phyloP scores from a whole-genome alignment of 2,888 invertebrate genomes.

The Nebria brevicollis region DNA sequence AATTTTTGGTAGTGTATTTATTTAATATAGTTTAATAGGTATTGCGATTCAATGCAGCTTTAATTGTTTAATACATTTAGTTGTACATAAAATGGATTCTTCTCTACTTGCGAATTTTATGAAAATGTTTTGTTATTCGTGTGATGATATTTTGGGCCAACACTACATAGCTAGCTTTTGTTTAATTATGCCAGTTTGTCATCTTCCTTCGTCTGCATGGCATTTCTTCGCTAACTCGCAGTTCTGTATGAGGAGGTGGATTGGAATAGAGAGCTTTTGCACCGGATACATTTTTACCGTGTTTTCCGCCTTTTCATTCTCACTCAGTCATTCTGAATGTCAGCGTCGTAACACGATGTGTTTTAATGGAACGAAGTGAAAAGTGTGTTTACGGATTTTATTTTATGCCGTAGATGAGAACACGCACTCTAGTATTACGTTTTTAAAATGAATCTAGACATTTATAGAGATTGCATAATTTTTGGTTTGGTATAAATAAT shows the following conservation, averaged over 20 bases:
- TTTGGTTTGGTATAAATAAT: too few species aligned
- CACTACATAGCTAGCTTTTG: conserved; percentile 30
- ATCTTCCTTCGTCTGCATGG: conserved; percentile 37
- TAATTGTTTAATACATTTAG: too few species aligned
- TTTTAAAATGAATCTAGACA: too few species aligned
- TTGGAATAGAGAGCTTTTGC: not conserved
- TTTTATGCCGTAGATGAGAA: not conserved
- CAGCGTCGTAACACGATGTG: not conserved
- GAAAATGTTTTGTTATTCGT: not conserved
- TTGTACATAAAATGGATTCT: too few species aligned
- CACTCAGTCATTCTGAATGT: not conserved
- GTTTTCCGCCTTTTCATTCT: conserved; percentile 41
- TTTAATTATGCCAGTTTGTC: conserved; percentile 47
- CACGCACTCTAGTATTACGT: not conserved
- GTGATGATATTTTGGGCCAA: conserved; percentile 4
- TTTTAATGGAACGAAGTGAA: not conserved
- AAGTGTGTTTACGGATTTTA: not conserved
- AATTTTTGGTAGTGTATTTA: too few species aligned
- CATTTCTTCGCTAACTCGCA: conserved; percentile 32
- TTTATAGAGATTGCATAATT: too few species aligned
- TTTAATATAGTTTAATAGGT: too few species aligned
- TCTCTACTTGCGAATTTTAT: not conserved
- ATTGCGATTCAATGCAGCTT: too few species aligned
- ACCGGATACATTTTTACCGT: conserved; percentile 44
- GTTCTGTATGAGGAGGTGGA: conserved; percentile 3